Conservation (phyloP, 2,888 invertebrate species). For the Pinctada fucata region DNA sequence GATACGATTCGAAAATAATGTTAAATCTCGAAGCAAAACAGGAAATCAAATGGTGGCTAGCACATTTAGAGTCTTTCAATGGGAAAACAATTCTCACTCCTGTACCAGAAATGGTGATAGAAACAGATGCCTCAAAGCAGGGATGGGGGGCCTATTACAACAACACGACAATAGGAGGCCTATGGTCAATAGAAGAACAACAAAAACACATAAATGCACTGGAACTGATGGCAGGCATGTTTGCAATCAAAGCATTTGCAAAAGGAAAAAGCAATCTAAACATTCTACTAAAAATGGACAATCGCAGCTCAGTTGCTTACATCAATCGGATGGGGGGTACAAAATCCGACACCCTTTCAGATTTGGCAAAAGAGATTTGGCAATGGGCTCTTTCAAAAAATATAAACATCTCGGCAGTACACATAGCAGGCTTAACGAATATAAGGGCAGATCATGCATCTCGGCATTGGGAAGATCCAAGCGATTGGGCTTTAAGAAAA, state of each 20-base stretch:
- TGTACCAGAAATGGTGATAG: not conserved
- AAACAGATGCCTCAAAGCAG: too few species aligned
- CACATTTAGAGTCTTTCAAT: not conserved
- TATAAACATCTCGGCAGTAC: not conserved
- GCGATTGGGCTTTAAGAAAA: too few species aligned
- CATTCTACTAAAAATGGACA: too few species aligned
- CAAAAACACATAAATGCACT: too few species aligned
- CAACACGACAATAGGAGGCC: too few species aligned
- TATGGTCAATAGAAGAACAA: too few species aligned
- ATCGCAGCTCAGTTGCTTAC: not conserved
- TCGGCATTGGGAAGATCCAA: too few species aligned
- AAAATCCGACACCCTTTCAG: not conserved
- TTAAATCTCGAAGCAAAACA: not conserved
- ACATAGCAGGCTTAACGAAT: not conserved
- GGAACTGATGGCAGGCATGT: too few species aligned
- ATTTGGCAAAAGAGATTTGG: not conserved
- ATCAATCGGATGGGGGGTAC: not conserved
- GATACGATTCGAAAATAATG: not conserved
- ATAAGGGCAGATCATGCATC: too few species aligned
- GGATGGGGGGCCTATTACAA: too few species aligned
- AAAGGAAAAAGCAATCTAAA: too few species aligned
- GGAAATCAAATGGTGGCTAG: not conserved
- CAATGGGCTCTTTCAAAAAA: not conserved
- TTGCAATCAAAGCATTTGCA: too few species aligned
- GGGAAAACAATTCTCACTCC: not conserved